Conservation (phyloP, 2,888 invertebrate genomes). For the Harpalus rufipes region DNA sequence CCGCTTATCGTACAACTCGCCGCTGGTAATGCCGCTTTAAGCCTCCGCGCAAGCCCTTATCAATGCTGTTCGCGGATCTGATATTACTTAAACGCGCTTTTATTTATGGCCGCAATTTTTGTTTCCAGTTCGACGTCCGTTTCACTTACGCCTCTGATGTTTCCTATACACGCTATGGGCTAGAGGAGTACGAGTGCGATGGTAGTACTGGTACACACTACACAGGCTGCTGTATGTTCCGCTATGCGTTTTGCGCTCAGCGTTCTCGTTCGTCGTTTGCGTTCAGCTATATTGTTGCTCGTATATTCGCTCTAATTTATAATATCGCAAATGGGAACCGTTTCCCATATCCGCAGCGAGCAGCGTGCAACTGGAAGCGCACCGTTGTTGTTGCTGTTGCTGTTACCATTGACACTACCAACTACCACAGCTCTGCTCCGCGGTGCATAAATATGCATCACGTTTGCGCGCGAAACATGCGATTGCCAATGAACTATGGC, state of each 20-base stretch:
- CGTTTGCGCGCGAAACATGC: constrained; percentile 51
- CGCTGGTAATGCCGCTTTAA: constrained; percentile 58
- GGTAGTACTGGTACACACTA: too few relatives aligned
- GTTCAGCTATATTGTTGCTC: constrained; percentile 62
- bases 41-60: constrained; percentile 58
- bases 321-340: constrained; percentile 64
- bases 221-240: too few relatives aligned
- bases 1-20: constrained; percentile 58
- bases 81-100: constrained; percentile 66
- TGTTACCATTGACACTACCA: constrained; percentile 7
- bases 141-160: constrained; percentile 63
- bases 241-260: constrained; percentile 31
- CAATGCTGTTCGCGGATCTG: constrained; percentile 65
- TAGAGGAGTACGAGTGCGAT: not conserved
- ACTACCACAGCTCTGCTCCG: constrained; percentile 17
- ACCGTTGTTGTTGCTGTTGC: constrained; percentile 13
- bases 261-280: constrained; percentile 23
- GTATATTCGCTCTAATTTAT: constrained; percentile 65
- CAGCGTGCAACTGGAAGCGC: constrained; percentile 21
- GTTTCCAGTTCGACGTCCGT: constrained; percentile 65
- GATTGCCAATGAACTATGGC: constrained; percentile 60
- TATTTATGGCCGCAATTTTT: constrained; percentile 65
- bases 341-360: constrained; percentile 53
- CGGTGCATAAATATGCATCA: constrained; percentile 64
- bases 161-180: constrained; percentile 57